Conservation (phyloP, 1,140 invertebrate genomes). For the Bombus cullumanus region DNA sequence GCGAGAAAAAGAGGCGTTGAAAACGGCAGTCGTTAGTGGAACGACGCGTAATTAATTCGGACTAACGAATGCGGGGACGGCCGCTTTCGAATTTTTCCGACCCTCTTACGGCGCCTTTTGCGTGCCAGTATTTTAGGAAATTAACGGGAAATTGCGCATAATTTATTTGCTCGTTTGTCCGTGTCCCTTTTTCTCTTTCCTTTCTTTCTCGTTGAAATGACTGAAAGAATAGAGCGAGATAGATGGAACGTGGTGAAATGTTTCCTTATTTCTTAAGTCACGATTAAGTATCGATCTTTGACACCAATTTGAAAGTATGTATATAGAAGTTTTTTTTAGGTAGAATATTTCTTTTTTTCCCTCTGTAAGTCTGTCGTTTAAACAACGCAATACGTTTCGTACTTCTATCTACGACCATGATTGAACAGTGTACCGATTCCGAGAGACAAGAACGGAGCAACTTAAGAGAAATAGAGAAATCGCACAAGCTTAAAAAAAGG, state of each 20-base stretch:
- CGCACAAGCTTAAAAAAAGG: background rate
- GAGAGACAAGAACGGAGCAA: background rate
- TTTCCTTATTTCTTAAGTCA: background rate
- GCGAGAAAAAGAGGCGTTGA: slow-evolving; percentile 70
- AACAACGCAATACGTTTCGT: background rate
- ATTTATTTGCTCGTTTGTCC: background rate
- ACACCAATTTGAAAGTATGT: too few relatives aligned
- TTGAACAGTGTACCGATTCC: background rate
- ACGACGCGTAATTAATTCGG: slow-evolving; percentile 68
- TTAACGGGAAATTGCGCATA: slow-evolving; percentile 9
- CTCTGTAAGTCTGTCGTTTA: background rate
- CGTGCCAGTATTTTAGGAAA: slow-evolving; percentile 14
- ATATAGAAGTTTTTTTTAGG: too few relatives aligned
- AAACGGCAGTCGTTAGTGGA: slow-evolving; percentile 68
- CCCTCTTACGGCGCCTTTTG: slow-evolving; percentile 8
- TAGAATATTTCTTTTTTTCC: background rate
- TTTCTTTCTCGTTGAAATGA: background rate
- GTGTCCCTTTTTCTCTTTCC: too few relatives aligned
- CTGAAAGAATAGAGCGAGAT: background rate
- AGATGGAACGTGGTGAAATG: background rate
- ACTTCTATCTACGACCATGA: background rate
- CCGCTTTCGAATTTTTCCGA: slow-evolving; percentile 50
- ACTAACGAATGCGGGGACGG: slow-evolving; percentile 63
- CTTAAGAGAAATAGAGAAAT: background rate
- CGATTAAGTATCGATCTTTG: too few relatives aligned